Conservation (phyloP, 2,888 invertebrate genomes). For the Drosophila maculinotata region DNA sequence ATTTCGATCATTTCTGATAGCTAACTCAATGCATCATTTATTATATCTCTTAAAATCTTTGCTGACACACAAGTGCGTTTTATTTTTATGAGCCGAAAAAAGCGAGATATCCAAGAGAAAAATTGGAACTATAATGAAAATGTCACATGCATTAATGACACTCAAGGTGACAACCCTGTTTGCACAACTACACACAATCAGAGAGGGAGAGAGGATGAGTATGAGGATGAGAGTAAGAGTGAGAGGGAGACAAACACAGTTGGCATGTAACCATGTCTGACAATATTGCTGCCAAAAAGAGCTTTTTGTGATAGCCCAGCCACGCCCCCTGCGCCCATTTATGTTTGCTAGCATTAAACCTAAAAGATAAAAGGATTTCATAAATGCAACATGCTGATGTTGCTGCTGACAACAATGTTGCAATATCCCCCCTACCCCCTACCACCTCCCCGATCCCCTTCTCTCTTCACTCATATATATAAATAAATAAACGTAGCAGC, state of each 20-base stretch:
- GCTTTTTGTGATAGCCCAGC: constrained; percentile 68
- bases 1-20: background rate
- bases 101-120: constrained; percentile 30
- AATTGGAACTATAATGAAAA: constrained; percentile 80
- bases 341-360: constrained; percentile 68
- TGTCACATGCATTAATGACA: constrained; percentile 84
- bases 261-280: constrained; percentile 72
- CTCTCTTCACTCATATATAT: constrained; percentile 37
- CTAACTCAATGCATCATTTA: background rate
- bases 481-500: constrained; percentile 77
- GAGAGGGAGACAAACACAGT: constrained; percentile 28
- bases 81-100: constrained; percentile 38
- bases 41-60: constrained; percentile 5
- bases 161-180: constrained; percentile 77
- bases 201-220: background rate
- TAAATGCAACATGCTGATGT: constrained; percentile 82
- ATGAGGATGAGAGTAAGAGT: background rate
- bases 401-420: constrained; percentile 78
- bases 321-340: constrained; percentile 45
- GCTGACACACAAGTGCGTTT: constrained; percentile 21
- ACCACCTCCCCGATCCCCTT: background rate
- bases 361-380: constrained; percentile 83
- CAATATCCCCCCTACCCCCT: constrained; percentile 42
- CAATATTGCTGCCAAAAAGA: constrained; percentile 80
- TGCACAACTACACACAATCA: constrained; percentile 13